Conservation (phyloP, 2,797 vertebrate species). For the Psittacula derbiana region DNA sequence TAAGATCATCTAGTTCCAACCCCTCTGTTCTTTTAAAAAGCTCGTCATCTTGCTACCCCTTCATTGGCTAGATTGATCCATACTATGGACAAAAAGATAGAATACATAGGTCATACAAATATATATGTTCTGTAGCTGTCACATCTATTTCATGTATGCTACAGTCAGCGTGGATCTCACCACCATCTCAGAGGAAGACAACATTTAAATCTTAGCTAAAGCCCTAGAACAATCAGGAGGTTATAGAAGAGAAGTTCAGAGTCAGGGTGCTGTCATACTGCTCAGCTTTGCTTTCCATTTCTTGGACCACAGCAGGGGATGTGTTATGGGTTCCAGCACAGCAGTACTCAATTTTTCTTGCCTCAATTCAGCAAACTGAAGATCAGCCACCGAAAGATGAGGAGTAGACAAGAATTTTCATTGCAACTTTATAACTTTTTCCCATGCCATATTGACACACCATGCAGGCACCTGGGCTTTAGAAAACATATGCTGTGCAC, state of each 20-base stretch:
- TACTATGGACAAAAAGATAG: neutral
- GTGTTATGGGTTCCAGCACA: neutral
- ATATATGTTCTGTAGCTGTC: neutral
- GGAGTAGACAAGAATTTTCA: neutral
- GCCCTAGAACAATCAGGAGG: neutral
- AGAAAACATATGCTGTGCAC: neutral
- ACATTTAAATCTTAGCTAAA: neutral
- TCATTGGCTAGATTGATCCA: neutral
- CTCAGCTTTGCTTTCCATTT: neutral
- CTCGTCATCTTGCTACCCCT: neutral
- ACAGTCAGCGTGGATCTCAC: neutral
- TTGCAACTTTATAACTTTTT: neutral
- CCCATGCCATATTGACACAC: neutral
- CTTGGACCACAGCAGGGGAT: neutral
- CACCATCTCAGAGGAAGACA: neutral
- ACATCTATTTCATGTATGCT: neutral
- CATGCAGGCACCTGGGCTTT: neutral
- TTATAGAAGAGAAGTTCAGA: neutral
- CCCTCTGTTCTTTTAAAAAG: neutral
- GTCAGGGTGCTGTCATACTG: neutral
- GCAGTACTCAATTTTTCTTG: neutral
- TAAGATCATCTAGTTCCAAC: neutral
- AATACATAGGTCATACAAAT: neutral
- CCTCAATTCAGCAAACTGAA: neutral
- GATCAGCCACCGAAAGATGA: neutral